These are phyloP conservation scores for Drosophila stalkeri DNA, from an alignment of 2,888 invertebrate genomes.

Conservation along the genomic window DNA sequence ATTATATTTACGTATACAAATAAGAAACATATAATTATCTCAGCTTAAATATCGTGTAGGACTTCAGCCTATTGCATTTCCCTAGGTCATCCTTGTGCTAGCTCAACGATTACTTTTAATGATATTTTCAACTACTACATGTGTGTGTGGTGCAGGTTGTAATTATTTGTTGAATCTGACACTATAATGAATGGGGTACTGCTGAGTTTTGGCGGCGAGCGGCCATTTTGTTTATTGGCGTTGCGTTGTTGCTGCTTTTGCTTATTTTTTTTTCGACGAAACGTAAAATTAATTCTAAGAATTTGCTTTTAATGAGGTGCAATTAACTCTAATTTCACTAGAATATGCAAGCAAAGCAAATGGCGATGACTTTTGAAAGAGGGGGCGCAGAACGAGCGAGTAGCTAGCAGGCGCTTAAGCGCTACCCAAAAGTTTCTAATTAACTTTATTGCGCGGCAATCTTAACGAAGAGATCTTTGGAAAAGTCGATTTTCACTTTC, in stretches of 20 bases:
- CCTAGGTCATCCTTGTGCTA: neutral
- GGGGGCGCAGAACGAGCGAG: conserved; percentile 3
- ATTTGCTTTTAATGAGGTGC: conserved; percentile 73
- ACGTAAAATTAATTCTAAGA: conserved; percentile 72
- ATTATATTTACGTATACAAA: neutral
- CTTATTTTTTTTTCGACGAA: conserved; percentile 53
- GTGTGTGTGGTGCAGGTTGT: conserved; percentile 41
- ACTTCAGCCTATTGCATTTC: neutral
- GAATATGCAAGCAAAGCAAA: conserved; percentile 77
- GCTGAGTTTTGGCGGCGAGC: conserved; percentile 33
- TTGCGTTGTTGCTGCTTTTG: conserved; percentile 27
- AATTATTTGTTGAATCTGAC: conserved; percentile 65
- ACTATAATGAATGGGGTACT: conserved; percentile 59
- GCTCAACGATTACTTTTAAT: conserved; percentile 7
- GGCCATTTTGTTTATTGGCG: conserved; percentile 71
- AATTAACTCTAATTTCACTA: conserved; percentile 76
- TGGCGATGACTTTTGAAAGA: conserved; percentile 38
- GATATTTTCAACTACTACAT: conserved; percentile 14
- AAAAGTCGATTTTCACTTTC: conserved; percentile 62
- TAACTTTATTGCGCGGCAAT: conserved; percentile 69
- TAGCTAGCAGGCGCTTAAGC: conserved; percentile 5
- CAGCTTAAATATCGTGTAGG: conserved; percentile 2
- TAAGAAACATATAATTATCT: neutral
- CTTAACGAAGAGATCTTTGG: conserved; percentile 57
- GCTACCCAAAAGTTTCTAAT: conserved; percentile 63